Base-by-base conservation (phyloP, 2,888 invertebrate species). In the Diarsia mendica region DNA sequence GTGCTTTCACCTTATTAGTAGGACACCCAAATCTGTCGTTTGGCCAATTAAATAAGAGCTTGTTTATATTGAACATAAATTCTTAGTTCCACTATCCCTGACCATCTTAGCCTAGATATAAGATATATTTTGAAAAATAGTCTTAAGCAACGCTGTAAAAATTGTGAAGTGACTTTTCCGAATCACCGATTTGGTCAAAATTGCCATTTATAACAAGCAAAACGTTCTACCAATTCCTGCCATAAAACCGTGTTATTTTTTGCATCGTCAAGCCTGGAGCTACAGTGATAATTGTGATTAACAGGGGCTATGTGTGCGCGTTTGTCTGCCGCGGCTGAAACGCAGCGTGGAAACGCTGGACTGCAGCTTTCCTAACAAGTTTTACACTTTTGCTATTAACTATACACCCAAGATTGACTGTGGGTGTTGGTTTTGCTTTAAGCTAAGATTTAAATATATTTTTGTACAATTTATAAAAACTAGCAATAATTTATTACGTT, bases 281-380 rank as follows among this genome's bases (percentile, higher is more conserved):
- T 64, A 20, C 67, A 69, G 78, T 82, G 72, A 80, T 13, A 58
- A 20, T 64, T 66, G 79, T 82, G 75, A 80, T 76, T 86, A 86
- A 86, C 82, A n/a, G 33, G 39, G 13, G 60, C 48, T 69, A 33
- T 64, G 20, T 72, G 85, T 72, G 67, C 39, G 78, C 63, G 72
- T 75, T 64, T 72, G 44, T 39, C 18, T 61, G 65, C 72, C 39
- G 67, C 72, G 67, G 72, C 67, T 23, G 46, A 61, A 80, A 55
- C 58, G 63, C 77, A 70, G 67, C 51, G 53, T 64, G n/a, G n/a
- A 68, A 77, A 49, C 65, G 83, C 76, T 60, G n/a, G 9, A 51
- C 28, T 33, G 64, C 75, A 70, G 88, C 88, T 87, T 87, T 15
- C 18, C 28, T 86, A 88, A 88, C 86, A 71, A 72, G 44, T 65